Conservation (phyloP, 2,113 vertebrate genomes). For the Ophiodon elongatus region DNA sequence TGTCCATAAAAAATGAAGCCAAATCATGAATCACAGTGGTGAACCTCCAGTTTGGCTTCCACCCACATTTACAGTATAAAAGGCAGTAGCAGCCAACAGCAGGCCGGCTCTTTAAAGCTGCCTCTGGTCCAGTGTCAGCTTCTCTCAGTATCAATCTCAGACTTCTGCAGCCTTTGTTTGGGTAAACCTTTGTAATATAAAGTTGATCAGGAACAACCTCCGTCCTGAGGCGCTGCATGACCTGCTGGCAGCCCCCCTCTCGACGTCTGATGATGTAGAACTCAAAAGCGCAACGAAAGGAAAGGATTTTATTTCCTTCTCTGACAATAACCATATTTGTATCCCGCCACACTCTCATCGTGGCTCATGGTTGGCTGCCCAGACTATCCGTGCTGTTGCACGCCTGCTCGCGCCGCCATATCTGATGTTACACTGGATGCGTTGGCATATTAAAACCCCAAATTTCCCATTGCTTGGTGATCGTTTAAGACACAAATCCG, state of each 20-base stretch:
- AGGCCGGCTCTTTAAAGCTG: conserved; percentile 28
- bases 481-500: conserved; percentile 19
- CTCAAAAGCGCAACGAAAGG: conserved; percentile 64
- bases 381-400: conserved; percentile 6
- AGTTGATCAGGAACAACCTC: conserved; percentile 29
- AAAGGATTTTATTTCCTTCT: conserved; percentile 63
- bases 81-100: background rate
- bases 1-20: conserved; percentile 1
- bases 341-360: background rate
- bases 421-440: background rate
- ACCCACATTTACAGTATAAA: background rate
- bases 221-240: conserved; percentile 46
- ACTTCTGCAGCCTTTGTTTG: conserved; percentile 46
- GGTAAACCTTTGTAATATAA: conserved; percentile 28
- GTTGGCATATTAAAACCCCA: background rate
- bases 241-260: conserved; percentile 45
- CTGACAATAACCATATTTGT: conserved; percentile 58
- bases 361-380: background rate
- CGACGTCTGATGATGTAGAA: conserved; percentile 33
- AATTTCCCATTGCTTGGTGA: background rate
- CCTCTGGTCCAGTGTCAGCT: conserved; percentile 5
- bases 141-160: conserved; percentile 24
- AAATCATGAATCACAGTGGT: conserved; percentile 34
- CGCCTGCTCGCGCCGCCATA: background rate
- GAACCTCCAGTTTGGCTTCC: conserved; percentile 31